Percentiles rank a stretch among this genome's conserved stretches.
Conservation (phyloP, 1,140 invertebrate genomes). For the Drosophila subpulchrella region DNA sequence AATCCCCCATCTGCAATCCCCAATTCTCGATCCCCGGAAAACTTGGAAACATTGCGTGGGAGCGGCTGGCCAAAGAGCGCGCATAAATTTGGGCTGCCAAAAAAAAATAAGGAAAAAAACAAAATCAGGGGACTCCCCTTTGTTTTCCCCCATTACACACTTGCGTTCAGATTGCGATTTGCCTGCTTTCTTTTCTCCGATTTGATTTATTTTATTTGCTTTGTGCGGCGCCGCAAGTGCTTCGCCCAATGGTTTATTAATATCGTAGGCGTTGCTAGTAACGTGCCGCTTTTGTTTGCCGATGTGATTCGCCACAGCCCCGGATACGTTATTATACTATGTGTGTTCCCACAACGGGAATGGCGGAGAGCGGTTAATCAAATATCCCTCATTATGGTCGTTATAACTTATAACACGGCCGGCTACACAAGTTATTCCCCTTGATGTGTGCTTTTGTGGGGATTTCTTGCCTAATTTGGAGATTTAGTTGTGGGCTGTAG, state of each 20-base stretch:
- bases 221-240: conserved; percentile 82
- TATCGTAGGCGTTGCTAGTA: conserved; percentile 75
- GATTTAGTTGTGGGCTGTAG: neutral
- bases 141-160: conserved; percentile 57
- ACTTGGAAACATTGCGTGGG: conserved; percentile 54
- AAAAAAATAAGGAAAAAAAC: conserved; percentile 37
- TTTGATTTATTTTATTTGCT: conserved; percentile 84
- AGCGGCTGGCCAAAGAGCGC: conserved; percentile 55
- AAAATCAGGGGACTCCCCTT: conserved; percentile 49
- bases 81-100: conserved; percentile 77
- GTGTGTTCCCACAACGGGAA: conserved; percentile 41
- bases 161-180: conserved; percentile 72
- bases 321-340: conserved; percentile 53
- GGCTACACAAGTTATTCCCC: conserved; percentile 6
- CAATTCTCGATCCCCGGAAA: conserved; percentile 1
- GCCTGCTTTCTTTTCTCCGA: conserved; percentile 67
- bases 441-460: neutral
- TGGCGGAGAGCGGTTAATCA: conserved; percentile 62
- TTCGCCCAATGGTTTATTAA: conserved; percentile 76
- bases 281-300: conserved; percentile 54
- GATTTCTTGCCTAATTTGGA: conserved; percentile 23
- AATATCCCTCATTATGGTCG: conserved; percentile 45
- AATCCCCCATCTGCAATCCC: neutral
- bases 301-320: conserved; percentile 55
- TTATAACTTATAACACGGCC: conserved; percentile 19